phyloP scores from a whole-genome alignment of 2,888 invertebrate genomes.

The Saturnia pavonia region DNA sequence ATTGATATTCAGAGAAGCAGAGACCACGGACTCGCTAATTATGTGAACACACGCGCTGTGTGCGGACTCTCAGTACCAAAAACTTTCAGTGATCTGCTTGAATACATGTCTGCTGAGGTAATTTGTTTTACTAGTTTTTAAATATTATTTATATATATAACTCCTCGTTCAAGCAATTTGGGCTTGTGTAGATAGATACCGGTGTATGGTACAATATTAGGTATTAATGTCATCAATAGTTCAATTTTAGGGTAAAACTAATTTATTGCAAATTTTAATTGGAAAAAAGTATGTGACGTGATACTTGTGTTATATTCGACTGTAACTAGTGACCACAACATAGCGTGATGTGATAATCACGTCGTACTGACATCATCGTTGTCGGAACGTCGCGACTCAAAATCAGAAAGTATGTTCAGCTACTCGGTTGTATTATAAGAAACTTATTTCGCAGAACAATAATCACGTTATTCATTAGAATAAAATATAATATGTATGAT shows the following conservation, averaged over 20 bases:
- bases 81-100: constrained; percentile 30
- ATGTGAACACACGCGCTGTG: constrained; percentile 23
- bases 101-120: constrained; percentile 30
- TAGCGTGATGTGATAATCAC: neutral
- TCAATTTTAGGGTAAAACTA: neutral
- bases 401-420: neutral
- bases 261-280: neutral
- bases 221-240: neutral
- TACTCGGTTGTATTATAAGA: too few species aligned
- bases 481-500: too few species aligned
- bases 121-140: neutral
- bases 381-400: neutral
- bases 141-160: neutral
- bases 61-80: constrained; percentile 28
- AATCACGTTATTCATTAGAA: too few species aligned
- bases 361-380: neutral
- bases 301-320: neutral
- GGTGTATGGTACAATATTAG: neutral
- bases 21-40: constrained; percentile 34
- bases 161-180: neutral
- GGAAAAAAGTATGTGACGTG: neutral
- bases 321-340: neutral
- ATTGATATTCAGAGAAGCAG: constrained; percentile 37
- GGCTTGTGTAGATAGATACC: neutral
- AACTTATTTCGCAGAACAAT: too few species aligned